A percentile compares a stretch with the other conserved stretches of the same genome.
Conservation (phyloP, 2,113 vertebrate genomes). For the Otocyon megalotis region DNA sequence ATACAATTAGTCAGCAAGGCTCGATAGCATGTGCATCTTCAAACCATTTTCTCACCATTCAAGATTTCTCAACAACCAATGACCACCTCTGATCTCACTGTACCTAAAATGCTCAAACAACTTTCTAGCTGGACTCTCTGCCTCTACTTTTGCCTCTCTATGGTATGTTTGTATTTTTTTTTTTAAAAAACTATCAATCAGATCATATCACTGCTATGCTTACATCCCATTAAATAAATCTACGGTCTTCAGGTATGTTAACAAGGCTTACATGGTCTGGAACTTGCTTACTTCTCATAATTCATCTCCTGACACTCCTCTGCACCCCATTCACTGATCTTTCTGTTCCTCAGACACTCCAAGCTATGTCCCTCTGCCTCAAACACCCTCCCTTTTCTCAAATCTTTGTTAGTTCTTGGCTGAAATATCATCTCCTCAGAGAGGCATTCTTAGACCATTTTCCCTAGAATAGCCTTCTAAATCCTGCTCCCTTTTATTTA, state of each 20-base stretch:
- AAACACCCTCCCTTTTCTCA: not conserved
- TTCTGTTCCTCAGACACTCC: not conserved
- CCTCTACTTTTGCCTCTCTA: not conserved
- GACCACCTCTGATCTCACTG: not conserved
- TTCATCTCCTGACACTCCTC: not conserved
- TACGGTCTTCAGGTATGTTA: constrained; percentile 30
- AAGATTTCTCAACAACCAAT: not conserved
- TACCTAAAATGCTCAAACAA: not conserved
- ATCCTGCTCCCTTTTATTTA: constrained; percentile 37
- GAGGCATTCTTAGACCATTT: not conserved
- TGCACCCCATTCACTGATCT: not conserved
- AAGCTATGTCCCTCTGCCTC: not conserved
- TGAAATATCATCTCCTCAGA: constrained; percentile 28
- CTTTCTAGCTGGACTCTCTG: not conserved
- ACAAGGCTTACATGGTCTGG: not conserved
- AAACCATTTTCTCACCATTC: not conserved
- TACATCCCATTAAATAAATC: not conserved
- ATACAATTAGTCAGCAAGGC: constrained; percentile 21
- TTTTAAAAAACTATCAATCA: constrained; percentile 6
- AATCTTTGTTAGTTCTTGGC: not conserved
- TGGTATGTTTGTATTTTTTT: not conserved
- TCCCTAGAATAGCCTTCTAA: not conserved
- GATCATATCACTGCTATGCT: not conserved
- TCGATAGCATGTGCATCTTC: not conserved
- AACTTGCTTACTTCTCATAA: not conserved